Base-by-base conservation (phyloP, 1,140 invertebrate genomes). In the Leguminivora glycinivorella region DNA sequence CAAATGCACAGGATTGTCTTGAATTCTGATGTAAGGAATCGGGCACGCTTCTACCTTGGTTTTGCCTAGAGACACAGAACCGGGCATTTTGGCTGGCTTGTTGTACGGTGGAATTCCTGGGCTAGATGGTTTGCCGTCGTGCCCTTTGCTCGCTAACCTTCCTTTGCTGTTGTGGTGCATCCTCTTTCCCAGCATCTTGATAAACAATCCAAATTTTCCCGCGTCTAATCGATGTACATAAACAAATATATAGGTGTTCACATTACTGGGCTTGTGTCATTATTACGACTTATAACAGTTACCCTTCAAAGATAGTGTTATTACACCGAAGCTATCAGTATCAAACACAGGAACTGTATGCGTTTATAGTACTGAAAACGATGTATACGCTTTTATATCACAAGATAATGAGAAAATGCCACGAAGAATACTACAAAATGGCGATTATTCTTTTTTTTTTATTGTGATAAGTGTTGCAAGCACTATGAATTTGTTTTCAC, bases 161-260 rank as follows among this genome's bases (percentile, higher is more conserved):
- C 89, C 89, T 78, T 92, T 92, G 70, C 78, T 91, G 60, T 91
- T 92, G 72, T 92, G 90, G 76, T 91, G 90, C 85, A 92, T 92
- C 76, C 91, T 83, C 75, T 92, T 92, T 17, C 92, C 92, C 78
- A 92, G 82, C 92, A 92, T 92, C 58, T 82, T 86, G 63, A 4
- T 69, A 67, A 70, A 58, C 31, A 83, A 68, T 87, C 75, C 56
- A 75, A 87, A 91, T 84, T 85, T 82, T 79, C 84, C 82, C 87
- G 87, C 88, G 83, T 80, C 26, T 66, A 12, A 68, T 38, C 24
- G 66, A 76, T 72, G 60, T 70, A 74, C 67, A 68, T 70, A 79
- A 52, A 77, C 74, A 80, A 80, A 81, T 68, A 79, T 58, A 77
- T 68, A 75, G 70, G 67, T 58, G 47, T 47, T 22, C n/a, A 68